Evolutionary conservation across 2,113 vertebrate genomes (phyloP), one percentile per base, ranked within the genome.

Genomic region (Galbula dea): DNA sequence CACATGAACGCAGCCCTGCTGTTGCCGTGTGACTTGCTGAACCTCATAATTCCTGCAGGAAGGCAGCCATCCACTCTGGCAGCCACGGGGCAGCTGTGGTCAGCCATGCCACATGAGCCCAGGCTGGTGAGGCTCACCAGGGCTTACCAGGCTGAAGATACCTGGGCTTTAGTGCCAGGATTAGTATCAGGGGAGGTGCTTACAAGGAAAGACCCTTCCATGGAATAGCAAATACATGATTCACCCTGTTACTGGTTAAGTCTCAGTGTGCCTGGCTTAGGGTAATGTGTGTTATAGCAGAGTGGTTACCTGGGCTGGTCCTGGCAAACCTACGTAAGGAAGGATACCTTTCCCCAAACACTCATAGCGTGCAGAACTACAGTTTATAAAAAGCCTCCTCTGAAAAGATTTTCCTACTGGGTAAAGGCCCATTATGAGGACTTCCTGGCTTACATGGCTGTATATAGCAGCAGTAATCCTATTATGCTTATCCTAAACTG

Each of bases 401-500:
- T 69, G 90, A 57, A 94, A 94, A 94, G 94, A 90, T 94, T 85
- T 96, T 93, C 94, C 92, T 93, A 4, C 73, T 13, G 84, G 46
- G 88, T 88, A 84, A 95, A 96, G 95, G 93, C 88, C 95, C 96
- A 96, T 97, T 93, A 97, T 3, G 68, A 96, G 87, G 69, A 95
- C 96, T 97, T 97, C 96, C 93, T 93, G 97, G 97, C 95, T 97
- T 97, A 97, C 18, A 15, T 3, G 8, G 92, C 96, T 91, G 77
- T 37, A 94, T 97, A 96, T 97, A 97, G 97, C 94, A 97, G 91
- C 17, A 2, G 41, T 67, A 96, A 97, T 95, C 97, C 95, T 97
- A 97, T 97, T 97, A 97, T 54, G 88, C 86, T 97, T 94, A 97
- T 96, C 97, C 96, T 94, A 93, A 95, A 94, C 92, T 82, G 96